Percentiles rank a stretch among this genome's conserved stretches.
Evolutionary conservation across 2,113 vertebrate species (phyloP).

Genomic region (Aleadryas rufinucha): DNA sequence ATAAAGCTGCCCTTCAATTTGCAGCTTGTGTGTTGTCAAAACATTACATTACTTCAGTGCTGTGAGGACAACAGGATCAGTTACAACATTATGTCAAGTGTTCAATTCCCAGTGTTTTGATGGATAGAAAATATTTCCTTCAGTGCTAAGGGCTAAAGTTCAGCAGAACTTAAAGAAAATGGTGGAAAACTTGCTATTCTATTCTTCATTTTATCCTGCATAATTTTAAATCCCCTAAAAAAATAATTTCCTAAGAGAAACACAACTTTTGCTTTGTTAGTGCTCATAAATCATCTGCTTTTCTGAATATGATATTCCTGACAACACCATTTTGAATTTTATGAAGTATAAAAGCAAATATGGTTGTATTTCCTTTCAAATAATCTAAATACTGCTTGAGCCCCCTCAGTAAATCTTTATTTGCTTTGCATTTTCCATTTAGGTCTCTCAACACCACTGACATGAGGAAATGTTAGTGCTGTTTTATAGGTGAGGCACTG

Average conservation of each 20-base stretch:
- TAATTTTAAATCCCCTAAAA: not conserved
- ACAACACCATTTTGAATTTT: not conserved
- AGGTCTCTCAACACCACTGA: not conserved
- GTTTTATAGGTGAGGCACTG: not conserved
- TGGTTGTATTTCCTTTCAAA: not conserved
- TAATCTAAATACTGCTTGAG: not conserved
- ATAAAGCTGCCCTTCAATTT: constrained; percentile 2
- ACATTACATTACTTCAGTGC: not conserved
- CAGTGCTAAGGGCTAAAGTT: not conserved
- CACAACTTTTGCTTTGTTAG: not conserved
- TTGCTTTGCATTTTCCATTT: not conserved
- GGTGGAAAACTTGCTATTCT: not conserved
- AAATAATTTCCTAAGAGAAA: not conserved
- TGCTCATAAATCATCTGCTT: not conserved
- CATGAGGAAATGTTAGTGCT: not conserved
- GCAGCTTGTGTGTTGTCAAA: not conserved
- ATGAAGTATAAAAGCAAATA: not conserved
- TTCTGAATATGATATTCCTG: not conserved
- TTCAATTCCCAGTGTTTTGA: not conserved
- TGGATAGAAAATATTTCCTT: not conserved
- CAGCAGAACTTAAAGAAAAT: not conserved
- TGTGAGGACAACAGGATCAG: not conserved
- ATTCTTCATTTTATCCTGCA: not conserved
- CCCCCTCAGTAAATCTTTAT: not conserved
- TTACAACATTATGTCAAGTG: not conserved